A percentile compares a stretch with the other conserved stretches of the same genome.
Evolutionary conservation across 2,113 vertebrate species (phyloP).

Genomic region (Psilopogon haemacephalus): DNA sequence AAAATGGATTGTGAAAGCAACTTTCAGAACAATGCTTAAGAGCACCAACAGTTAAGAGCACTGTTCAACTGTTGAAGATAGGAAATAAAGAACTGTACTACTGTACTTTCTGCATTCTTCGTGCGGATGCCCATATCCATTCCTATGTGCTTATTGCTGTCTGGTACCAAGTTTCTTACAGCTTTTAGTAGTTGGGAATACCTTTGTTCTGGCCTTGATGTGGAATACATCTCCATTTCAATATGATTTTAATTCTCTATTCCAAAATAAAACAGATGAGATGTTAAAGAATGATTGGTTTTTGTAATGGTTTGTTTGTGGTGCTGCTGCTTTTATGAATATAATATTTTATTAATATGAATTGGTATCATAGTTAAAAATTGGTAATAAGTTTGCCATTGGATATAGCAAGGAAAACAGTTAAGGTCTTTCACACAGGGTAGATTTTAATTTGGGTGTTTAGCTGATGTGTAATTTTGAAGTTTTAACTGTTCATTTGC

Average conservation of each 20-base stretch:
- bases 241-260: neutral
- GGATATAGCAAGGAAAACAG: neutral
- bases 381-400: neutral
- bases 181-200: neutral
- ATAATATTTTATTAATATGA: too few relatives aligned
- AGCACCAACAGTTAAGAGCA: neutral
- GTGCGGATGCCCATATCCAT: fast-evolving
- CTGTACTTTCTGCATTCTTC: neutral
- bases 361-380: neutral
- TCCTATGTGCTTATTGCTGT: neutral
- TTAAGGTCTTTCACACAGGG: neutral
- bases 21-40: neutral
- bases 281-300: neutral
- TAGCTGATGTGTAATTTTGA: neutral
- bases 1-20: too few relatives aligned
- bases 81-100: neutral
- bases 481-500: neutral
- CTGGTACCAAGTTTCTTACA: neutral
- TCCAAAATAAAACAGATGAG: neutral
- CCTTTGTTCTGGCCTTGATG: neutral
- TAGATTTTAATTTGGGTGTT: neutral
- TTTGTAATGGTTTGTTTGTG: neutral
- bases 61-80: neutral
- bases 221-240: neutral
- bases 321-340: too few relatives aligned